A percentile compares a stretch with the other conserved stretches of the same genome.
These are phyloP conservation scores for Eriosoma lanigerum DNA, from an alignment of 1,140 invertebrate species.

Conservation along the genomic window DNA sequence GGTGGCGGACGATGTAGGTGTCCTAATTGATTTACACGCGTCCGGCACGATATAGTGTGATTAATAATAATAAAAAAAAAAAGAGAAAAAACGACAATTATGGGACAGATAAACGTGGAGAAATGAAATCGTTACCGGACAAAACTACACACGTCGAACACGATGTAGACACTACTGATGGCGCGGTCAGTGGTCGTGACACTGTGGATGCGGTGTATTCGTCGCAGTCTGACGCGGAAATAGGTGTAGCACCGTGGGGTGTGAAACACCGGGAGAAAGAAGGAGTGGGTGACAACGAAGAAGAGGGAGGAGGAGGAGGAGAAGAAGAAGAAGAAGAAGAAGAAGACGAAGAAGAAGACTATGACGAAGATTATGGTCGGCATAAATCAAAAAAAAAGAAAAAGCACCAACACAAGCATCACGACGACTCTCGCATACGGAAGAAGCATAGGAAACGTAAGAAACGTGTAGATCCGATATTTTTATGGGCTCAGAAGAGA, in stretches of 20 bases:
- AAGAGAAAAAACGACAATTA: no score
- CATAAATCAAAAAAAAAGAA: slow-evolving; percentile 20
- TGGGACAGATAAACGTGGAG: background rate
- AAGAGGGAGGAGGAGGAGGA: no score
- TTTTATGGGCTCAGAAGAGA: slow-evolving; percentile 76
- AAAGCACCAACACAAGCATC: background rate
- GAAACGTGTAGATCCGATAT: slow-evolving; percentile 72
- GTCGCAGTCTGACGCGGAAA: background rate
- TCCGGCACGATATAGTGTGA: no score
- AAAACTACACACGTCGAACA: background rate
- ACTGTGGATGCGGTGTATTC: background rate
- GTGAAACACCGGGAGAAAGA: fast-evolving
- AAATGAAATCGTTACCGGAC: slow-evolving; percentile 1
- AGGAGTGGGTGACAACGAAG: background rate
- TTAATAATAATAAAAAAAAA: no score
- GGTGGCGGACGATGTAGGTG: no score
- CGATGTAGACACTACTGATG: background rate
- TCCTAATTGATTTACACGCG: no score
- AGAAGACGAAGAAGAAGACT: background rate
- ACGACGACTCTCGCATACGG: background rate
- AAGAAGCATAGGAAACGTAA: background rate
- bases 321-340: background rate
- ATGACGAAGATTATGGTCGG: background rate
- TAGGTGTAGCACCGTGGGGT: background rate
- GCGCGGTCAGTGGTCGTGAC: background rate